Evolutionary conservation across 2,113 vertebrate genomes (phyloP).

Genomic region (Nibea albiflora): DNA sequence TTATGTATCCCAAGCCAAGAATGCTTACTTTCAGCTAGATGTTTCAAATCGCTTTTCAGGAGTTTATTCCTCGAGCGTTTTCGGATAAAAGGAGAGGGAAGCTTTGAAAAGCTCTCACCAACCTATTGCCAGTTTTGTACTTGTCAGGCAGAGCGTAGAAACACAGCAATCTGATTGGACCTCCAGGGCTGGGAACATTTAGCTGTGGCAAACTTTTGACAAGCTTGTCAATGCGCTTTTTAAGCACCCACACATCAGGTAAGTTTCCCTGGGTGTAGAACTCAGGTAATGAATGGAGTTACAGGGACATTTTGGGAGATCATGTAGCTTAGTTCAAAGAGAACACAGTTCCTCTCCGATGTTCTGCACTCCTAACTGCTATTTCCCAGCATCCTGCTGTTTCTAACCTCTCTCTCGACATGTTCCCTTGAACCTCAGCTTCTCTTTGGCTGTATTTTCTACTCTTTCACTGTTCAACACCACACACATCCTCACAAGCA

Average conservation of each 20-base stretch:
- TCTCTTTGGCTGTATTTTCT: constrained; percentile 1
- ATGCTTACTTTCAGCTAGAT: neutral
- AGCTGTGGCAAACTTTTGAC: constrained; percentile 1
- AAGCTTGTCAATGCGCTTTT: neutral
- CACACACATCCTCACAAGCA: neutral
- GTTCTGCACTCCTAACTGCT: neutral
- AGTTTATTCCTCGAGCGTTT: neutral
- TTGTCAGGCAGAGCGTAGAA: neutral
- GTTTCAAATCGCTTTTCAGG: neutral
- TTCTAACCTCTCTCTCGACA: neutral
- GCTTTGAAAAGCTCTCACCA: constrained; percentile 21
- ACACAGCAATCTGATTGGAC: constrained; percentile 7
- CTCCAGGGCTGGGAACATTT: neutral
- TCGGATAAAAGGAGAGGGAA: neutral
- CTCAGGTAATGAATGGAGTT: neutral
- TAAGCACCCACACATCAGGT: neutral
- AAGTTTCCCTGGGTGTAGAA: neutral
- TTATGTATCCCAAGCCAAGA: neutral
- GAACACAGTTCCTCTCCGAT: neutral
- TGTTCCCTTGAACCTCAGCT: neutral
- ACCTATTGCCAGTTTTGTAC: neutral
- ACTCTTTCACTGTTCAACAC: neutral
- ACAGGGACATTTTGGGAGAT: neutral
- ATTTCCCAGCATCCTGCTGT: neutral
- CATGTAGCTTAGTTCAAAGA: neutral